Base-by-base conservation (phyloP, 2,797 vertebrate species). In the Cuniculus paca region DNA sequence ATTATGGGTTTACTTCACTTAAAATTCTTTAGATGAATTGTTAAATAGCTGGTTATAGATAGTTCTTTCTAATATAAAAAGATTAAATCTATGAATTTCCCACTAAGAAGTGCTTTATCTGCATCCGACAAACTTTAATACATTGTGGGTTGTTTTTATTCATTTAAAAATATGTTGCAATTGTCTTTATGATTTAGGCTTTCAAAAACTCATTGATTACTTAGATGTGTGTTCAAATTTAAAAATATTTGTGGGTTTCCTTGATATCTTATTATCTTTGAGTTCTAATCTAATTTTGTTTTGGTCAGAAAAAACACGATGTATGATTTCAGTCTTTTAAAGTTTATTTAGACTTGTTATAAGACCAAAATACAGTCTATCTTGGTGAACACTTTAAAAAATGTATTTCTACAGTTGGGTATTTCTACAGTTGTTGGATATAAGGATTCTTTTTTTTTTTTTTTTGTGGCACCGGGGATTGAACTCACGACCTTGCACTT, bases 281-380 rank as follows among this genome's bases (percentile, higher is more conserved):
- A 89, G 68, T 94, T 77, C 58, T 83, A 50, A 52, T 68, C 22
- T 77, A 94, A 68, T 77, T 82, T 9, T 74, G 24, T 90, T 89
- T 54, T 34, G 13, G 9, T 48, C 39, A 58, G 39, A 83, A 24
- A 89, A 84, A 13, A 34, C 65, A 50, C 36, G 48, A 70, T 77
- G 39, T 70, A 56, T 77, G 50, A 78, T 68, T 83, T 78, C 70
- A 77, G 19, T 68, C 24, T 84, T 58, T 78, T 68, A 36, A 77
- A 56, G 28, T 39, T 65, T 68, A 48, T 68, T 58, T 56, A 36
- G 60, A 56, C 39, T 86, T 86, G 5, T 58, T 34, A 48, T 89
- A 36, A 58, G 50, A 52, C 58, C 42, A 52, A 78, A 58, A 63
- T 85, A 20, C 45, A 42, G n/a, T 89, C 58, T 89, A 8, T 77